Conservation (phyloP, 2,888 invertebrate genomes). For the Hypomecis atomaria region DNA sequence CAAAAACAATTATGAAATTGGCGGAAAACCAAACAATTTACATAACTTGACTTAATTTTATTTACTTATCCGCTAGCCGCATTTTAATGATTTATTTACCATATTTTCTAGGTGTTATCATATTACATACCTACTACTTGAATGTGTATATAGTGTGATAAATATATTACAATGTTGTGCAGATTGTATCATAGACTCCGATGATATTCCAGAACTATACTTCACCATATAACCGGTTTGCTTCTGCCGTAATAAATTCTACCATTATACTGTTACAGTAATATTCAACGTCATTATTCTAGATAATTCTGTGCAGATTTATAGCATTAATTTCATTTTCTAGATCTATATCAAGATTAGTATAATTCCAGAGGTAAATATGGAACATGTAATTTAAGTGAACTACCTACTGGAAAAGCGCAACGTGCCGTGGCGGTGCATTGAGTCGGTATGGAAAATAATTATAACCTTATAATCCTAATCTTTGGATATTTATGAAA, state of each 20-base stretch:
- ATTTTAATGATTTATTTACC: not conserved
- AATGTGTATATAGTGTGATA: no score
- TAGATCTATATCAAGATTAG: conserved; percentile 24
- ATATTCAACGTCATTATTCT: conserved; percentile 27
- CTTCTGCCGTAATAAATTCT: conserved; percentile 2
- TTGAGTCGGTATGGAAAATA: no score
- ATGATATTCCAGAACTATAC: not conserved
- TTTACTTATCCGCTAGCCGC: not conserved
- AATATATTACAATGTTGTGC: no score
- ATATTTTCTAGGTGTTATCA: no score
- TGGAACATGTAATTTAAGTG: no score
- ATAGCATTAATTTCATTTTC: conserved; percentile 24
- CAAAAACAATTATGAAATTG: no score
- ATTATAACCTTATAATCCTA: no score
- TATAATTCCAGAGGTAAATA: conserved; percentile 4
- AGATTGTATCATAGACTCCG: no score
- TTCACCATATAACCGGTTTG: conserved; percentile 3
- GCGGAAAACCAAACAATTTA: not conserved
- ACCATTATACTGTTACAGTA: conserved; percentile 13
- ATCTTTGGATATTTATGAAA: no score
- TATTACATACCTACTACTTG: no score
- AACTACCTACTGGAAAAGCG: no score
- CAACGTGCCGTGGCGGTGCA: no score
- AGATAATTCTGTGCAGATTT: conserved; percentile 25
- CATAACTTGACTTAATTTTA: not conserved